phyloP scores from a whole-genome alignment of 2,797 vertebrate genomes.

The Eulemur rubriventer region DNA sequence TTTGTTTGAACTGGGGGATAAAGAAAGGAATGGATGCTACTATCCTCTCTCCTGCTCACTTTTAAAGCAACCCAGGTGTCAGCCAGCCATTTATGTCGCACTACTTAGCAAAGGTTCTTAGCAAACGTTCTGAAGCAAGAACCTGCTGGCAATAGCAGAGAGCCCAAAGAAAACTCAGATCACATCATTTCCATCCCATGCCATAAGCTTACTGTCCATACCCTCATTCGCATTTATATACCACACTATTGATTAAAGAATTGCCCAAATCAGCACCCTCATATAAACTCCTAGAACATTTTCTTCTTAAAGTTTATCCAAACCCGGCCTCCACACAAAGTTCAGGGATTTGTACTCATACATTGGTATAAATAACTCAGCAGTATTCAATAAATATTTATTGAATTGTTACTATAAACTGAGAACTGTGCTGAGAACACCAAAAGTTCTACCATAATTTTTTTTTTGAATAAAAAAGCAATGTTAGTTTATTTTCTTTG shows the following conservation, averaged over 20 bases:
- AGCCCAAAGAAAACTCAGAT: background rate
- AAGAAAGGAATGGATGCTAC: background rate
- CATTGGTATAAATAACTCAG: background rate
- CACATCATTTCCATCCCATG: background rate
- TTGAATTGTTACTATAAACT: background rate
- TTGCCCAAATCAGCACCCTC: background rate
- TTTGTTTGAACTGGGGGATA: background rate
- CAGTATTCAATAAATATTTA: background rate
- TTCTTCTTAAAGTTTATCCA: constrained; percentile 7
- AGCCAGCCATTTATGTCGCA: background rate
- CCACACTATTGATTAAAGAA: background rate
- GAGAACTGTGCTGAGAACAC: background rate
- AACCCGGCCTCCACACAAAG: background rate
- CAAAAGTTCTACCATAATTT: background rate
- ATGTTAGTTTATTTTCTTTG: too few relatives aligned
- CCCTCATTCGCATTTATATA: background rate
- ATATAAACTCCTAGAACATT: background rate
- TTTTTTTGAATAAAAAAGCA: too few relatives aligned
- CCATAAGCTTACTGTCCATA: background rate
- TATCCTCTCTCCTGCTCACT: background rate
- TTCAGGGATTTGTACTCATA: background rate
- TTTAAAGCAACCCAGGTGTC: background rate
- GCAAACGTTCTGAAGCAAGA: background rate
- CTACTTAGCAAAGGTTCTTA: background rate
- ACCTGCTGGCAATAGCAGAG: background rate